phyloP scores from a whole-genome alignment of 2,888 invertebrate species.

The Ophioninae sp. region DNA sequence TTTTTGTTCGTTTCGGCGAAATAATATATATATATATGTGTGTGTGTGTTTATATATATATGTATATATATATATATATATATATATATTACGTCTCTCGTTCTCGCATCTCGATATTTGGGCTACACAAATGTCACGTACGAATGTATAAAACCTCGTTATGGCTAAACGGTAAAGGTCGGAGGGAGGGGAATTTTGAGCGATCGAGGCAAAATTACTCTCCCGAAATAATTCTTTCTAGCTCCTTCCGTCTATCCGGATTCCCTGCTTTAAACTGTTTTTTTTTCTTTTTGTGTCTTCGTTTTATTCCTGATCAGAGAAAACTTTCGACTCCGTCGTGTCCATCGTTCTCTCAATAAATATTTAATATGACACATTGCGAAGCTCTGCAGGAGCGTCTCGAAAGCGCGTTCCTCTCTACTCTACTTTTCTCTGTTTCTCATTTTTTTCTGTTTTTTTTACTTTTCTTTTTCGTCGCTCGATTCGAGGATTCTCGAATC shows the following conservation, averaged over 20 bases:
- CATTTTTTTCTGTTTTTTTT: constrained; percentile 8
- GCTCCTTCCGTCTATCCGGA: background rate
- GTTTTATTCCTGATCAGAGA: constrained; percentile 28
- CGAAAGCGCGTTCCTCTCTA: constrained; percentile 45
- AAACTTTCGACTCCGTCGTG: constrained; percentile 25
- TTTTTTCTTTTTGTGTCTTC: constrained; percentile 25
- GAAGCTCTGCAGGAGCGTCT: constrained; percentile 56
- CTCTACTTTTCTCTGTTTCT: background rate
- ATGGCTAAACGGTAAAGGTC: constrained; percentile 69
- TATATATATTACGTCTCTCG: constrained; percentile 25
- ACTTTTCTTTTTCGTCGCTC: background rate
- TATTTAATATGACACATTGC: constrained; percentile 60
- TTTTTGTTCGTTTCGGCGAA: constrained; percentile 47
- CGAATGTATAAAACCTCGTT: constrained; percentile 81
- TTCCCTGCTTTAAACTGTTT: constrained; percentile 8
- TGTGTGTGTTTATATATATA: too few species aligned
- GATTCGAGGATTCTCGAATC: constrained; percentile 9
- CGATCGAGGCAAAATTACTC: constrained; percentile 40
- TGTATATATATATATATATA: too few species aligned
- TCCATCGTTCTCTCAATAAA: constrained; percentile 40
- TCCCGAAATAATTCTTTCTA: constrained; percentile 44
- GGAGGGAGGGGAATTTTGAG: constrained; percentile 40
- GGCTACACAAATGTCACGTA: constrained; percentile 77
- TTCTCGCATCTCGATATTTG: constrained; percentile 60
- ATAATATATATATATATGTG: constrained; percentile 20